Percentiles rank a stretch among this genome's conserved stretches.
Conservation (phyloP, 2,113 vertebrate genomes). For the Ellobius talpinus region DNA sequence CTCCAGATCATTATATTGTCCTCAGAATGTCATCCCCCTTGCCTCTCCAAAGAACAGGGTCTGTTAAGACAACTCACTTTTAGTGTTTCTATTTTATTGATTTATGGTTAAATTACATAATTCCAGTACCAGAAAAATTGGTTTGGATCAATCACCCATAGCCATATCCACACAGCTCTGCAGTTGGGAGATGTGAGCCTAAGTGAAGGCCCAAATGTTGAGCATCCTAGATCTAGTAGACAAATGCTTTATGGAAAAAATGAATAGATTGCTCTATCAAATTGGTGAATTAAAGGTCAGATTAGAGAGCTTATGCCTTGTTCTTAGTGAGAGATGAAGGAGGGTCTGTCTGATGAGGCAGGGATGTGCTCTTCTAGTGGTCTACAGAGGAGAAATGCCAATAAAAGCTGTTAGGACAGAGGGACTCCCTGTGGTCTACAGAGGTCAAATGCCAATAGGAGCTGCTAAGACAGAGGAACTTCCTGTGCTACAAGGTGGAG, state of each 20-base stretch:
- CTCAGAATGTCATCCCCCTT: not conserved
- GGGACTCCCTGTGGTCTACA: no score
- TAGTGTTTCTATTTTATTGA: not conserved
- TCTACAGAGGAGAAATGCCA: not conserved
- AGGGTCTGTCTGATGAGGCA: not conserved
- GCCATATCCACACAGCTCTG: not conserved
- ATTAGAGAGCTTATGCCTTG: not conserved
- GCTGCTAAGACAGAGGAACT: no score
- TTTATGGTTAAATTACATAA: not conserved
- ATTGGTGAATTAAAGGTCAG: not conserved
- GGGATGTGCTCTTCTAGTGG: not conserved
- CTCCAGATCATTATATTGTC: not conserved
- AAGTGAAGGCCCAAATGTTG: not conserved
- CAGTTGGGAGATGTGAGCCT: not conserved
- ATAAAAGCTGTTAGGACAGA: no score
- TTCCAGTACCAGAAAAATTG: not conserved
- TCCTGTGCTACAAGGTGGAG: no score
- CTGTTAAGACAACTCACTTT: not conserved
- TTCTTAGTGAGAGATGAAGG: not conserved
- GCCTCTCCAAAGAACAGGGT: not conserved
- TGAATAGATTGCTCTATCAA: not conserved
- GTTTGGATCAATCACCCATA: not conserved
- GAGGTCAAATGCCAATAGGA: no score
- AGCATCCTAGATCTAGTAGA: not conserved
- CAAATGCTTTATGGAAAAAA: not conserved